Evolutionary conservation across 2,113 vertebrate species (phyloP), one percentile per base, ranked within the genome.

Genomic region (Clarias macrocephalus): DNA sequence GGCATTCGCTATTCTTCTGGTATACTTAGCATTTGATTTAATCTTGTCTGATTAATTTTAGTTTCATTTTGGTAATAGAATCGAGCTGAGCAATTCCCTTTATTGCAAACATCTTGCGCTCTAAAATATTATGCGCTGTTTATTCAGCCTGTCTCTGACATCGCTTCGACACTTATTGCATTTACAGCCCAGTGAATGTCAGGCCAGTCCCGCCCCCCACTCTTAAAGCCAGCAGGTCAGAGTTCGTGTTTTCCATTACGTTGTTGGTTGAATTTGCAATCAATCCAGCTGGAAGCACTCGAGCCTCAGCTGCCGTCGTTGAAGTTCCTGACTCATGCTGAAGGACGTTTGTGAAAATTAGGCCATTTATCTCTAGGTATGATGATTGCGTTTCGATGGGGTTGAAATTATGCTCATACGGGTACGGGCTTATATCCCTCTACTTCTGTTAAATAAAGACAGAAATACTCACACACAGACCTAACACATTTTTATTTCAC

Each of bases 191-290:
- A 70, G 76, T 68, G 48, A 86, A 54, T 86, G 62, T 62, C 76
- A 33, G 6, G 12, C 62, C 63, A 33, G 19, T 30, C 63, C 65
- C 23, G 19, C 65, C 63, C 84, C 84, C 62, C 75, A 77, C 19
- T 75, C 63, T n/a, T 16, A 80, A 79, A 80, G n/a, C 25, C 42
- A 79, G 42, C 33, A 79, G 73, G 48, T 85, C 84, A 85, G 48
- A 86, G 57, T 66, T 86, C 60, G 48, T 86, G 48, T 62, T 79
- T 54, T 65, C 62, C n/a, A 85, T 75, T 85, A 75, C 42, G 56
- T 56, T 62, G 68, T 42, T 75, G 83, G 68, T n/a, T 84, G 54
- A 33, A 84, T 60, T 84, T 75, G 82, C 42, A 83, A 66, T 70
- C 63, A 68, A 81, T 81, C 79, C 21, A 42, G 59, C n/a, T 59